Base-by-base conservation (phyloP, 2,113 vertebrate species). In the Rhagologus leucostigma region DNA sequence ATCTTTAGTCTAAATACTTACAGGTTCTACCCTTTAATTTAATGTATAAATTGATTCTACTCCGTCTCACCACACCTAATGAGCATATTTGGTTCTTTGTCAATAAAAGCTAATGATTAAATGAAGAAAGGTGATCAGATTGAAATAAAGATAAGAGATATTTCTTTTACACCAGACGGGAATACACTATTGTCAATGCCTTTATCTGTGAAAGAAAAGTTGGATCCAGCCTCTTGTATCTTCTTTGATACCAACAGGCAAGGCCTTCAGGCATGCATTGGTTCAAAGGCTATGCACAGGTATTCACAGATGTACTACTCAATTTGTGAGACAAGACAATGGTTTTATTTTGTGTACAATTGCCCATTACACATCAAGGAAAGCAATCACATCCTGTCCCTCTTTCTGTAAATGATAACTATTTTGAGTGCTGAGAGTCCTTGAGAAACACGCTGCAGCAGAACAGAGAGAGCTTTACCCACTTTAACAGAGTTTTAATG, bases 71-170 rank as follows among this genome's bases (percentile, higher is more conserved):
- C 63, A 50, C 27, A 89, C 49, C 71, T 95, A 96, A 93, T 74
- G 46, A 93, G 49, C 46, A 21, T 89, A 70, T 95, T 96, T 95
- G 32, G 65, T 91, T 97, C 84, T 90, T 95, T 96, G 94, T 95
- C 87, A 96, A 92, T 96, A 95, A 88, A 95, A 91, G 5, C 11
- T 96, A 97, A 96, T 83, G 78, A 96, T 87, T 93, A 97, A 97
- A 96, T 91, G 85, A 96, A 85, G 89, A 96, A 92, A 87, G 59
- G 94, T 96, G 97, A 96, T 95, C 78, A 89, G 42, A 75, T 71
- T 95, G 94, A 97, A 97, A 95, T 95, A 95, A 97, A 97, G 80
- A 96, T 91, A 95, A 93, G 76, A 91, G 19, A 90, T 65, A 94
- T 87, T 96, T 97, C 22, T 92, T 94, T 91, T 69, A 62, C 90